phyloP scores from a whole-genome alignment of 2,113 vertebrate genomes.

The Uropsilus gracilis region DNA sequence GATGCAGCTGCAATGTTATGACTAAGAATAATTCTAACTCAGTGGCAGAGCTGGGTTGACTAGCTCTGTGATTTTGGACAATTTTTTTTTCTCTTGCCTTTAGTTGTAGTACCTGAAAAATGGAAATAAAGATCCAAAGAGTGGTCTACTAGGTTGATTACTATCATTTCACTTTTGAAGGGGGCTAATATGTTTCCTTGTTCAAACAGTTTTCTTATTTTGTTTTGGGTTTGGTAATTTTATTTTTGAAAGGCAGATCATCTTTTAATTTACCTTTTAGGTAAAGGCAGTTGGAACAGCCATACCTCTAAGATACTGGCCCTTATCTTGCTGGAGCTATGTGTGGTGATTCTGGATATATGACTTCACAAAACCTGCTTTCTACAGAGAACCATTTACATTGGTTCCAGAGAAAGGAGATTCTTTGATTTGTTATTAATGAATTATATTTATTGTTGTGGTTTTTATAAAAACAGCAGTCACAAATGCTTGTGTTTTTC shows the following conservation, averaged over 20 bases:
- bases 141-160: fast-evolving
- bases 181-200: background rate
- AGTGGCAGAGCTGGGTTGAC: background rate
- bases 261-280: background rate
- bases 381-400: background rate
- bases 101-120: background rate
- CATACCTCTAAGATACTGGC: fast-evolving
- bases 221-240: background rate
- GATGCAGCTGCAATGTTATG: background rate
- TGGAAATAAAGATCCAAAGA: too few species aligned
- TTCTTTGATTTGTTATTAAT: background rate
- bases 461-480: background rate
- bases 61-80: background rate
- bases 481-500: background rate
- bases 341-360: background rate
- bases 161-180: background rate
- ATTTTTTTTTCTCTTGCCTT: background rate
- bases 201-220: background rate
- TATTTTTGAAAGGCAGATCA: background rate
- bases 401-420: background rate
- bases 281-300: background rate
- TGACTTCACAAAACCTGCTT: background rate
- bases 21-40: background rate
- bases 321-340: background rate
- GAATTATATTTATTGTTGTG: background rate